Percentiles rank a stretch among this genome's conserved stretches.
Evolutionary conservation across 2,888 invertebrate genomes (phyloP).

Genomic region (Andricus quercusramuli): DNA sequence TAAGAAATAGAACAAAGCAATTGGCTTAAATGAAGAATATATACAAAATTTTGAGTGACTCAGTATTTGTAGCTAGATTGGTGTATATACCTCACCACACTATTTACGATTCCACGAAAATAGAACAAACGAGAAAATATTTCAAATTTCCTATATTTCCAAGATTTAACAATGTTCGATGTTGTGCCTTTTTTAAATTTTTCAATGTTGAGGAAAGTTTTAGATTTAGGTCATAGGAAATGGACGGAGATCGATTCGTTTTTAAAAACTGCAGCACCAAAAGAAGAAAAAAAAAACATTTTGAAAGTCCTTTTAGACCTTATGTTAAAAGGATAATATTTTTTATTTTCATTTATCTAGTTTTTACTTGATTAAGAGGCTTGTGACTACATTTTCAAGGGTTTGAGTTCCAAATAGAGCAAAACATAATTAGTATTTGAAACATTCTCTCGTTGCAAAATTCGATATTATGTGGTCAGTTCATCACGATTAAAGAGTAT

Average conservation of each 20-base stretch:
- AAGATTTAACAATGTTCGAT: neutral
- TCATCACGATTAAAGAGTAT: conserved; percentile 12
- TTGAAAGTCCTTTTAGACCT: neutral
- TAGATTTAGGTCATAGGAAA: neutral
- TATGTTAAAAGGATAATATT: too few species aligned
- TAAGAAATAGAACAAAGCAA: neutral
- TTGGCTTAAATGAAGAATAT: neutral
- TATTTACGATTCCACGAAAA: neutral
- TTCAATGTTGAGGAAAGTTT: neutral
- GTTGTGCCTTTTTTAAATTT: neutral
- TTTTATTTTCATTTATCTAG: neutral
- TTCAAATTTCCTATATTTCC: neutral
- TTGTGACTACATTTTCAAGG: neutral
- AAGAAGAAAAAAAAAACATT: neutral
- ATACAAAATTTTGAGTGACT: neutral
- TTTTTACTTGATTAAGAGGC: neutral
- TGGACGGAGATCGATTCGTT: conserved; percentile 15
- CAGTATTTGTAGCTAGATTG: conserved; percentile 2
- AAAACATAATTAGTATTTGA: neutral
- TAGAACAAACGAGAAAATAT: conserved; percentile 28
- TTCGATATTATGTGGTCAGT: conserved; percentile 23
- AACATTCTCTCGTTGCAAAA: conserved; percentile 27
- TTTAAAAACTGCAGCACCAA: neutral
- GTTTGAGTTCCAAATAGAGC: neutral
- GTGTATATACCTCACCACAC: neutral